Evolutionary conservation across 2,888 invertebrate genomes (phyloP).

Genomic region (Synanthedon formicaeformis): DNA sequence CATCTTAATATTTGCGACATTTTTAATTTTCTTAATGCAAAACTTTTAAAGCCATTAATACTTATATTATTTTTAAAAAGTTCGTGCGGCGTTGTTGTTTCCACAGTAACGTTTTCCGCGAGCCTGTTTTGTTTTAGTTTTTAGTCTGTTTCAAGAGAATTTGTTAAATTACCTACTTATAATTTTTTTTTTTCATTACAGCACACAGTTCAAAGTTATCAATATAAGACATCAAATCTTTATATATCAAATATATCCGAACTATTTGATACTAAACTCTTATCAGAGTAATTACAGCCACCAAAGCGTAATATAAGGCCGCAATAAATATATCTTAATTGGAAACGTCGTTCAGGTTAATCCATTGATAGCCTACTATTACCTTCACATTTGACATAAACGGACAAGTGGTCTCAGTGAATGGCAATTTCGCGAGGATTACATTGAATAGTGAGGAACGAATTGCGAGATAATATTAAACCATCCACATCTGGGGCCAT

Average conservation of each 20-base stretch:
- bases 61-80: not conserved
- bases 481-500: too few relatives aligned
- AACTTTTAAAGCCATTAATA: not conserved
- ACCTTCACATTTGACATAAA: not conserved
- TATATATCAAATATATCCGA: too few relatives aligned
- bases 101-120: not conserved
- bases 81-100: not conserved
- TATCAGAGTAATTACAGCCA: not conserved
- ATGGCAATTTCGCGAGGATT: not conserved
- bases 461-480: too few relatives aligned
- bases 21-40: not conserved
- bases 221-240: too few relatives aligned
- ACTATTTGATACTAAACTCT: too few relatives aligned
- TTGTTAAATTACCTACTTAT: too few relatives aligned
- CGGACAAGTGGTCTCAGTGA: not conserved
- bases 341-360: slow-evolving; percentile 31
- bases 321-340: slow-evolving; percentile 49
- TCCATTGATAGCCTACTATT: slow-evolving; percentile 9
- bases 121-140: not conserved
- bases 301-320: slow-evolving; percentile 14
- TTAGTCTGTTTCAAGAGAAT: too few relatives aligned
- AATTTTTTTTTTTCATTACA: too few relatives aligned
- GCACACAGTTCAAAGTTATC: too few relatives aligned
- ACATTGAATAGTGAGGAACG: not conserved
- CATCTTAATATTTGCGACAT: not conserved